phyloP scores from a whole-genome alignment of 1,140 invertebrate species.

The Varroa destructor region DNA sequence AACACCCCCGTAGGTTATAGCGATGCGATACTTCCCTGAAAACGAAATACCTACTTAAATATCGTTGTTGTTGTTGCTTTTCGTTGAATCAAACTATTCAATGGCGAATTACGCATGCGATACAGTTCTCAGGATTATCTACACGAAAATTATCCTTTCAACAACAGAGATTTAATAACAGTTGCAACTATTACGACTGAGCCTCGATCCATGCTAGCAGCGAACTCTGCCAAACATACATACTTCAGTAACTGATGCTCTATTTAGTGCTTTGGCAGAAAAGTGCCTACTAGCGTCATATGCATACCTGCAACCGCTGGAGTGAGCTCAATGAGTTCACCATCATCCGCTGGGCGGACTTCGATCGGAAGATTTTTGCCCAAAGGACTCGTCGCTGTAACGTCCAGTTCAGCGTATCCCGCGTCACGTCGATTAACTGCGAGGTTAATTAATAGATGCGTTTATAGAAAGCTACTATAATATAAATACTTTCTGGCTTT shows the following conservation, averaged over 20 bases:
- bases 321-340: conserved; percentile 61
- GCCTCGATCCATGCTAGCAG: too few relatives aligned
- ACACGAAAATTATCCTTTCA: neutral
- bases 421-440: conserved; percentile 70
- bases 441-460: conserved; percentile 34
- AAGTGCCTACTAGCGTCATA: neutral
- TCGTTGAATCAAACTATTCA: too few relatives aligned
- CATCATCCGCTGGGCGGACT: conserved; percentile 52
- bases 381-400: conserved; percentile 72
- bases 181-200: too few relatives aligned
- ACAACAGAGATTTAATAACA: too few relatives aligned
- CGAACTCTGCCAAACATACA: too few relatives aligned
- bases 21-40: conserved; percentile 75
- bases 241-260: too few relatives aligned
- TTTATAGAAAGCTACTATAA: neutral
- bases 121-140: neutral
- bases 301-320: conserved; percentile 50
- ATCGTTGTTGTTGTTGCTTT: too few relatives aligned
- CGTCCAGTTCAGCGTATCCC: conserved; percentile 74
- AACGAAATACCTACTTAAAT: too few relatives aligned
- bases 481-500: neutral
- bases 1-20: conserved; percentile 69
- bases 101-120: too few relatives aligned
- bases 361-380: conserved; percentile 69
- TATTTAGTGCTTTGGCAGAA: too few relatives aligned